Evolutionary conservation across 2,888 invertebrate genomes (phyloP).

Genomic region (Cantharis flavilabris): DNA sequence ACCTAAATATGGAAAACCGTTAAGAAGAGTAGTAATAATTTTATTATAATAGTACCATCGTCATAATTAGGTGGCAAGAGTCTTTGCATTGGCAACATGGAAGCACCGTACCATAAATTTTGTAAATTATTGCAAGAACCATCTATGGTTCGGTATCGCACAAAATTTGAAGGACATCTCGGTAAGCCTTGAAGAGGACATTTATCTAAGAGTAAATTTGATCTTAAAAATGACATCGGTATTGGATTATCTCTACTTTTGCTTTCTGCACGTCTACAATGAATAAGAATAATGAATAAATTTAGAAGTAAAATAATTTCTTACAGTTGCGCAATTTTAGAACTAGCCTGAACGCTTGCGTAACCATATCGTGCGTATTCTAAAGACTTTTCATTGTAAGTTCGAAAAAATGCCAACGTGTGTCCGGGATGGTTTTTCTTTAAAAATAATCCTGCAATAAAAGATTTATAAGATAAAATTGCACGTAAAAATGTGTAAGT

Average conservation of each 20-base stretch:
- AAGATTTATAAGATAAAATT: background rate
- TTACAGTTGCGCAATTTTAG: constrained; percentile 64
- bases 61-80: constrained; percentile 82
- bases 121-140: constrained; percentile 87
- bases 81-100: constrained; percentile 80
- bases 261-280: constrained; percentile 33
- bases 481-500: background rate
- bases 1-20: constrained; percentile 38
- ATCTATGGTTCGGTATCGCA: constrained; percentile 80
- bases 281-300: background rate
- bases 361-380: constrained; percentile 68
- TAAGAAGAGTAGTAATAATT: background rate
- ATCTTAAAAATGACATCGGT: constrained; percentile 53
- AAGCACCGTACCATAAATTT: constrained; percentile 78
- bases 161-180: constrained; percentile 71
- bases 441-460: constrained; percentile 64
- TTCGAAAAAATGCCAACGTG: constrained; percentile 73
- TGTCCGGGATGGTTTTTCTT: constrained; percentile 68
- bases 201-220: constrained; percentile 61
- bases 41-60: constrained; percentile 63
- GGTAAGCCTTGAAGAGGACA: constrained; percentile 72
- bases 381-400: constrained; percentile 66
- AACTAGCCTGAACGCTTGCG: constrained; percentile 69
- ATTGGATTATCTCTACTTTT: constrained; percentile 34
- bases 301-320: constrained; percentile 36